Percentiles rank a stretch among this genome's conserved stretches.
These are phyloP conservation scores for Mimas tiliae DNA, from an alignment of 2,888 invertebrate species.

Conservation along the genomic window DNA sequence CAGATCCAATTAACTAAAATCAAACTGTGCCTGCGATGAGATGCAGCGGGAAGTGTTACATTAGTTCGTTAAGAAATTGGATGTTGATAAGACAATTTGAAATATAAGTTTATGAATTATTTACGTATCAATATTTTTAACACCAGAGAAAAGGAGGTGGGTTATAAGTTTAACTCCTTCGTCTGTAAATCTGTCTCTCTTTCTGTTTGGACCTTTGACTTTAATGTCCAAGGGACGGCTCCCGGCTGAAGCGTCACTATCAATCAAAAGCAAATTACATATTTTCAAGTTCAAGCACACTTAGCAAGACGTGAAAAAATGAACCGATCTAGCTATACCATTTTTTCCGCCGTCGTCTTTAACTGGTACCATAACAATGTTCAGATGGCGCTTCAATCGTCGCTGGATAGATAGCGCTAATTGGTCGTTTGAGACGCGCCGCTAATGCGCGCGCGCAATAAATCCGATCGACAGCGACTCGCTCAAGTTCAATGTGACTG, in stretches of 20 bases:
- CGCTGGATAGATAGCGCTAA: slow-evolving; percentile 73
- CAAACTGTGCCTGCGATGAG: slow-evolving; percentile 39
- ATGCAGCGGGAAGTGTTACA: slow-evolving; percentile 7
- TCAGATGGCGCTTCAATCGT: slow-evolving; percentile 69
- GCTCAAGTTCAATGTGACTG: slow-evolving; percentile 28
- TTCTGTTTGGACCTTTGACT: too few relatives aligned
- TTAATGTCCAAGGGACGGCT: too few relatives aligned
- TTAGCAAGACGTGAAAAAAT: too few relatives aligned
- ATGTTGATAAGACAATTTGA: too few relatives aligned
- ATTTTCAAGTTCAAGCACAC: too few relatives aligned
- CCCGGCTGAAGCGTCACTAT: too few relatives aligned
- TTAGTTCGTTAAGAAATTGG: background rate
- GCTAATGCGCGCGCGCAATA: slow-evolving; percentile 73
- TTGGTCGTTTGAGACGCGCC: slow-evolving; percentile 76
- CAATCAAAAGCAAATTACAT: too few relatives aligned
- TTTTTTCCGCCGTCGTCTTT: slow-evolving; percentile 33
- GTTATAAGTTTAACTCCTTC: too few relatives aligned
- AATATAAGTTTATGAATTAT: too few relatives aligned
- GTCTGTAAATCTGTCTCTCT: too few relatives aligned
- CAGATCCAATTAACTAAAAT: slow-evolving; percentile 57
- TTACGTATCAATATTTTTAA: too few relatives aligned
- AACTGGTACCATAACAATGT: slow-evolving; percentile 36
- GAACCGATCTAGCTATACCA: background rate
- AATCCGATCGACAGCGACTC: slow-evolving; percentile 48
- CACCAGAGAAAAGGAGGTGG: too few relatives aligned